These are phyloP conservation scores for Patella pellucida DNA, from an alignment of 2,888 invertebrate species.

Conservation along the genomic window DNA sequence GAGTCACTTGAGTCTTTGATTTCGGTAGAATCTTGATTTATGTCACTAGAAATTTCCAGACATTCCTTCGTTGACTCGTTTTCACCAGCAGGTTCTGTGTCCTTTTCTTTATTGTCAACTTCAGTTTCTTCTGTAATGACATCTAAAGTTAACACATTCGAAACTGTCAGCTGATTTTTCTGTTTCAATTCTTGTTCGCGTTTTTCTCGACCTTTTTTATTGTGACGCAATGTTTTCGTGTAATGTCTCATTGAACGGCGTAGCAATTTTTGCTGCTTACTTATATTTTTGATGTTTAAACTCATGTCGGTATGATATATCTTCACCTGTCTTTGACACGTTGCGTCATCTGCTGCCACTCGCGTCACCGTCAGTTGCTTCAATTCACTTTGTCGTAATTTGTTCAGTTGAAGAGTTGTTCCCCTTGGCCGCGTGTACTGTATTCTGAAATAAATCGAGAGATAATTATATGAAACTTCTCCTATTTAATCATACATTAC, in stretches of 20 bases:
- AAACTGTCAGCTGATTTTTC: neutral
- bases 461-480: no score
- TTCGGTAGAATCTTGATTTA: neutral
- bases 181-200: neutral
- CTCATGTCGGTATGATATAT: neutral
- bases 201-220: slow-evolving; percentile 1
- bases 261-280: neutral
- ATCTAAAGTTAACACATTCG: neutral
- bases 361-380: neutral
- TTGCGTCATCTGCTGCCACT: neutral
- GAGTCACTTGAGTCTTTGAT: neutral
- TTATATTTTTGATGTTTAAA: neutral
- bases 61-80: neutral
- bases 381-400: neutral
- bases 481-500: no score
- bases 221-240: neutral
- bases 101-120: neutral
- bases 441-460: no score
- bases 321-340: neutral
- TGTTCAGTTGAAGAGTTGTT: neutral
- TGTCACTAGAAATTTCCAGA: neutral
- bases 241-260: neutral
- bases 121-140: neutral
- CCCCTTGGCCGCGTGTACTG: no score
- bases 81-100: neutral